These are phyloP conservation scores for Helicoverpa armigera DNA, from an alignment of 1,140 invertebrate genomes.

Conservation along the genomic window DNA sequence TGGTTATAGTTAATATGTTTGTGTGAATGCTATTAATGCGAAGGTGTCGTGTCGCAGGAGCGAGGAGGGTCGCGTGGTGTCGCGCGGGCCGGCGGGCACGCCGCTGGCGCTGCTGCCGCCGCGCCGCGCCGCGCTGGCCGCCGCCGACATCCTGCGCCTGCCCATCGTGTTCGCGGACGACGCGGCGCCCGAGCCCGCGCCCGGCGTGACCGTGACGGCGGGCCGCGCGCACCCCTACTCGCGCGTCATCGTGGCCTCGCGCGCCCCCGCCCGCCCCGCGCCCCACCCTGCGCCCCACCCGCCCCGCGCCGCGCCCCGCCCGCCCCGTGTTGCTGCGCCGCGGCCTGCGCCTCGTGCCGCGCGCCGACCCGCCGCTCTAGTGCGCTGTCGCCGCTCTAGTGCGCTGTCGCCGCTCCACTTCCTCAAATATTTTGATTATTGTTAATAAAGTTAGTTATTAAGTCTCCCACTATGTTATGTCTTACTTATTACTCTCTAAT, in stretches of 20 bases:
- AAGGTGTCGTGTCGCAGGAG: not conserved
- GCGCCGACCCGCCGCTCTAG: conserved; percentile 8
- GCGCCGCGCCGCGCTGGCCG: conserved; percentile 55
- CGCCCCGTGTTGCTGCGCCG: conserved; percentile 53
- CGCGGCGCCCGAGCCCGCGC: conserved; percentile 43
- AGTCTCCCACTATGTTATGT: too few species aligned
- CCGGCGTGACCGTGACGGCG: conserved; percentile 82
- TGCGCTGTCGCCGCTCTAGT: not conserved
- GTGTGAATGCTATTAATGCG: too few species aligned
- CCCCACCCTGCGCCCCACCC: not conserved
- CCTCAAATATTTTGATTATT: not conserved
- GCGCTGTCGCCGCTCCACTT: not conserved
- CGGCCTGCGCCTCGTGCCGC: conserved; percentile 45
- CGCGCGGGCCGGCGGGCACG: conserved; percentile 66
- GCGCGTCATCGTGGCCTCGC: conserved; percentile 60
- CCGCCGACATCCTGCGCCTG: conserved; percentile 75
- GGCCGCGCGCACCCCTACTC: conserved; percentile 58
- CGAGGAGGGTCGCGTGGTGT: conserved; percentile 61
- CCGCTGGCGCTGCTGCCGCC: conserved; percentile 60
- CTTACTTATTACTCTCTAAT: too few species aligned
- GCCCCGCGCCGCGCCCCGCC: conserved; percentile 1
- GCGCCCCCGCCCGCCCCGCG: conserved; percentile 42
- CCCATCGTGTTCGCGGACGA: conserved; percentile 69
- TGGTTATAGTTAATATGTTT: too few species aligned
- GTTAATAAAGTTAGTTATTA: too few species aligned